Base-by-base conservation (phyloP, 2,113 vertebrate genomes). In the Marcusenius ussheri region DNA sequence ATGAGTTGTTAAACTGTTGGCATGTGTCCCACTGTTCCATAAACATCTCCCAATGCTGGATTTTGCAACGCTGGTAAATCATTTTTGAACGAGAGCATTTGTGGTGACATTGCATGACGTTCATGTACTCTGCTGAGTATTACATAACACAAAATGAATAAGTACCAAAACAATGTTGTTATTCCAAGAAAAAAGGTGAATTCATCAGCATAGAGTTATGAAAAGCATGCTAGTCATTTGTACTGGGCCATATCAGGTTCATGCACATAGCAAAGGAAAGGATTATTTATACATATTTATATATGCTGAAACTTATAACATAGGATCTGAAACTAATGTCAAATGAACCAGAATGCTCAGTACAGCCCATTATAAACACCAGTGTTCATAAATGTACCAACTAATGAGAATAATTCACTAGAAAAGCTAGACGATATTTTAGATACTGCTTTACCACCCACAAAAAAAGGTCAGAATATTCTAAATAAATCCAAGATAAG, bases 11-110 rank as follows among this genome's bases (percentile, higher is more conserved):
- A 90, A 90, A 80, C 62, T 88, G 27, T 50, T 90, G 84, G 89
- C 89, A 90, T n/a, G 58, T 4, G 17, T 50, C 45, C 58, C 62
- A 70, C 62, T 74, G 46, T 88, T 90, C 89, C 89, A 84, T 84
- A 89, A 89, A 89, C 89, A 89, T 83, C 51, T 84, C 89, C 66
- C 47, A 58, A 90, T 53, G 47, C 58, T 50, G 85, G 86, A 56
- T 90, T 88, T 87, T 90, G 89, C 85, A 77, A 90, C 66, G 85
- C 39, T 90, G 47, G 89, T 88, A 56, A 90, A 90, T 87, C 46
- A 90, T 88, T 87, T 90, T 90, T 90, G 13, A 88, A 53, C 46
- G 85, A 51, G n/a, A 24, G 35, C 45, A 80, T 42, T 51, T 89
- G 89, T 85, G 49, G 80, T 46, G 77, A 83, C 51, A 85, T 13